Base-by-base conservation (phyloP, 1,140 invertebrate species). In the Pseudomyrmex gracilis region DNA sequence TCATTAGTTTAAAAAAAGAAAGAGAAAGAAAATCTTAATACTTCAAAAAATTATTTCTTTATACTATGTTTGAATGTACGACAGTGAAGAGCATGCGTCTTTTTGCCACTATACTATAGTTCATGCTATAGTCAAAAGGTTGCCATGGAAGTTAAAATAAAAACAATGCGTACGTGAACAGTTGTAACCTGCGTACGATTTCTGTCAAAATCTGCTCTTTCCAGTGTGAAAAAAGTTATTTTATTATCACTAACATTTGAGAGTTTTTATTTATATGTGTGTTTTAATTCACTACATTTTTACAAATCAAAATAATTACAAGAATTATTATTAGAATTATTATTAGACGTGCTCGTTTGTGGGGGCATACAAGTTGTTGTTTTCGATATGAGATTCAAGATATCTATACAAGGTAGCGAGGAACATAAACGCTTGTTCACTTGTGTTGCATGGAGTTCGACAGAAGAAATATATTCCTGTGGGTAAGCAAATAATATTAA, bases 391-490 rank as follows among this genome's bases (percentile, higher is more conserved):
- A 96, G 96, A 92, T 96, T 98, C 85, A 98, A 98, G 96, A 96
- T 97, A 92, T 96, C 96, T 58, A 91, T 96, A 77, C 95, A 96
- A 89, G 96, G 96, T 90, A 95, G 96, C 90, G 95, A 96, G 60
- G 96, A 96, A 67, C 97, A 98, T 93, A 95, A 94, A 57, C 97
- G 97, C 90, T 94, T 97, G 17, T 96, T 98, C 5, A 97, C 97
- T 78, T 98, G 98, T 94, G 97, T 98, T 12, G 97, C 97, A 83
- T 99, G 98, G 98, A 98, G 96, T 92, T 97, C 96, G 87, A 96
- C 97, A 49, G 98, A 99, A 93, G 98, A 99, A 94, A 96, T 98
- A 63, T 98, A 97, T 94, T 98, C 98, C 51, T 97, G 96, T 89
- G 97, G 97, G 97, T 97, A 95, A 94, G 76, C 49, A 57, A 57